These are phyloP conservation scores for Indri indri DNA, from an alignment of 2,113 vertebrate genomes.

Conservation along the genomic window DNA sequence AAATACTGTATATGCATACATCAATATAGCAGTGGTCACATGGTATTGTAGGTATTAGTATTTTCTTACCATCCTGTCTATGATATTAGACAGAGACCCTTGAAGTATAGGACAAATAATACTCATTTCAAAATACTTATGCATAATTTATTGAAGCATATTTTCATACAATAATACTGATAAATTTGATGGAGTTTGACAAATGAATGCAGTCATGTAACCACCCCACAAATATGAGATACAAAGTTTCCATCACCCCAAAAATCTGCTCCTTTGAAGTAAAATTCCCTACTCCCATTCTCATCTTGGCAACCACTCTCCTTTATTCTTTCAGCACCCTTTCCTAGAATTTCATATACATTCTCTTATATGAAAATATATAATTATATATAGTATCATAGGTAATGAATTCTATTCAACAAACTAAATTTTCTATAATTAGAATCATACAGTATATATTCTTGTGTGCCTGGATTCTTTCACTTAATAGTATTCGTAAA, in stretches of 20 bases:
- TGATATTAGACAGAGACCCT: not conserved
- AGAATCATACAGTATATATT: not conserved
- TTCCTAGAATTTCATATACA: not conserved
- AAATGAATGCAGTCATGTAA: not conserved
- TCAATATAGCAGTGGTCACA: not conserved
- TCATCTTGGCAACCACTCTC: not conserved
- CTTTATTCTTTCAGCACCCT: not conserved
- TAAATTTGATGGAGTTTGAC: not conserved
- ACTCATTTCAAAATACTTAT: not conserved
- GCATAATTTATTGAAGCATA: not conserved
- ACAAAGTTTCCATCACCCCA: not conserved
- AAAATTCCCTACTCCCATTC: not conserved
- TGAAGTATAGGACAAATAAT: not conserved
- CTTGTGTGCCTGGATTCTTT: not conserved
- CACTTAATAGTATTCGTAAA: not conserved
- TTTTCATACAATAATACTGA: not conserved
- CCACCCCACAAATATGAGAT: not conserved
- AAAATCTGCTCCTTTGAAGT: not conserved
- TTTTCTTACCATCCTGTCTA: not conserved
- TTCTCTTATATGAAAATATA: not conserved
- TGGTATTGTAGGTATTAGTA: not conserved
- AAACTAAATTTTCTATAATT: not conserved
- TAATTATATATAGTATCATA: not conserved
- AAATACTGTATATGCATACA: not conserved
- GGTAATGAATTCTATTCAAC: not conserved